phyloP scores from a whole-genome alignment of 2,797 vertebrate species.

The Rhyacichthys aspro region DNA sequence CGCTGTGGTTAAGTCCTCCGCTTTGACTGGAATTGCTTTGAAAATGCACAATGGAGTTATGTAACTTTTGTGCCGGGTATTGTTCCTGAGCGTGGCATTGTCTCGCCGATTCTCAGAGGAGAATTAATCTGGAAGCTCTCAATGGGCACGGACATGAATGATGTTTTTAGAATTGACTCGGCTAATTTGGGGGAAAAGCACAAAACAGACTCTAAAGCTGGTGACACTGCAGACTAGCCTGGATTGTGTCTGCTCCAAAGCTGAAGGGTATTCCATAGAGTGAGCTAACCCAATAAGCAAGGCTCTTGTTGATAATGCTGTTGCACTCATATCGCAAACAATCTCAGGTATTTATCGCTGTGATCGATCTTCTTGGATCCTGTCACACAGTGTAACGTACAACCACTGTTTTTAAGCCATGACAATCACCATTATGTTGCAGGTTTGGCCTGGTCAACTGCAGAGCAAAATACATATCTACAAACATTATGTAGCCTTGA shows the following conservation, averaged over 20 bases:
- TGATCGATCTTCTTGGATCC: no score
- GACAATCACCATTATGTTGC: no score
- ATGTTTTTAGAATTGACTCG: constrained; percentile 6
- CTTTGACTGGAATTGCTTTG: constrained; percentile 17
- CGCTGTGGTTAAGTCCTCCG: constrained; percentile 29
- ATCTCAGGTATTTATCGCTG: no score
- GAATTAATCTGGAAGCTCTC: constrained; percentile 18
- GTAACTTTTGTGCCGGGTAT: constrained; percentile 17
- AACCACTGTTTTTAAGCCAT: no score
- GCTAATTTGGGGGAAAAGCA: constrained; percentile 8
- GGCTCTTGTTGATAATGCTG: background rate
- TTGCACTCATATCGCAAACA: no score
- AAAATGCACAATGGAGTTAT: constrained; percentile 16
- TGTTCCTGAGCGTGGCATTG: constrained; percentile 8
- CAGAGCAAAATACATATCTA: no score
- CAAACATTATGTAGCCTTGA: no score
- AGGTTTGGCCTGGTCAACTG: no score
- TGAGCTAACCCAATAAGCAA: constrained; percentile 6
- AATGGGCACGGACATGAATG: constrained; percentile 9
- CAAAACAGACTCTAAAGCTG: constrained; percentile 6
- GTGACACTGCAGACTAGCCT: background rate
- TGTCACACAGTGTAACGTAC: no score
- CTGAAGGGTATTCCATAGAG: constrained; percentile 3
- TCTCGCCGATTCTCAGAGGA: constrained; percentile 12
- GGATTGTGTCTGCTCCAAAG: constrained; percentile 1